Base-by-base conservation (phyloP, 2,113 vertebrate genomes). In the Cyprinodon variegatus region DNA sequence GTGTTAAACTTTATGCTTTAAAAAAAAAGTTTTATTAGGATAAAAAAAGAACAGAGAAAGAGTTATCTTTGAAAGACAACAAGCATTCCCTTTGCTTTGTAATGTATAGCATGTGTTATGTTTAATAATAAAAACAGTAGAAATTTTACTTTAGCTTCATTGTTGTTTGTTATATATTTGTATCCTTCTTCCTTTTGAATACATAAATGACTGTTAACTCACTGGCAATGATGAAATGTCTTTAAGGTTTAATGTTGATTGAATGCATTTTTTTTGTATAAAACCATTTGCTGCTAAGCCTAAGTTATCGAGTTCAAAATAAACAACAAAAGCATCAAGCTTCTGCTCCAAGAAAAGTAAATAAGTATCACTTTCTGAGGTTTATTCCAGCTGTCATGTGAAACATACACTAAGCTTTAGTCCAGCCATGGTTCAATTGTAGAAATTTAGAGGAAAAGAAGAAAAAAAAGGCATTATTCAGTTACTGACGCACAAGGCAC, bases 71-170 rank as follows among this genome's bases (percentile, higher is more conserved):
- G 48, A 75, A 83, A 79, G 80, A 88, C 79, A 70, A 74, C 77
- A 90, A 82, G 74, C 82, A 79, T 90, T 90, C 87, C 81, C 80
- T 78, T 88, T 83, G 43, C 83, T 77, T 79, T 61, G 75, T 86
- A 85, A 87, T 86, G 76, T 89, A 67, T 83, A 81, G 68, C 78
- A 78, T 82, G 43, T 90, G 81, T 84, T 88, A 83, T 90, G 57
- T 82, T 88, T 70, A 85, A 81, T 84, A 92, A 89, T 91, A 93
- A 92, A 93, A 79, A 63, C 29, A 4, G 10, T 9, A 76, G 61
- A 84, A 48, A 85, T 81, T 72, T 79, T 61, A 53, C 75, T 78
- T 64, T 61, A 29, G 84, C 36, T 37, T 77, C 61, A 77, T 77
- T 79, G 46, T 20, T 46, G 20, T 46, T 70, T 57, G 59, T 70